Percentiles rank a stretch among this genome's conserved stretches.
Evolutionary conservation across 1,140 invertebrate genomes (phyloP).

Genomic region (Pachypsylla venusta): DNA sequence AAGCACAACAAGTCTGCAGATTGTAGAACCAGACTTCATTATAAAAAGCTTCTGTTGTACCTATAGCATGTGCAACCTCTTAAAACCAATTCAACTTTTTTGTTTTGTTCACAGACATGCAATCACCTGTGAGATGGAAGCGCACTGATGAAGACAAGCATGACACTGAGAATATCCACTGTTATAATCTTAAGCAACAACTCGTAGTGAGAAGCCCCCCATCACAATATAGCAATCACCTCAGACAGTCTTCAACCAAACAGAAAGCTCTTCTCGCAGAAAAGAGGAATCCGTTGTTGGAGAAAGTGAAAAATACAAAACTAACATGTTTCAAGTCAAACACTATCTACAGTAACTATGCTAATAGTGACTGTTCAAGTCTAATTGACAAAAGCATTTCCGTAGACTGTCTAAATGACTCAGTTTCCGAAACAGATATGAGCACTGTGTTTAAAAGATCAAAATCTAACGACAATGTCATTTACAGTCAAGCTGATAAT

Average conservation of each 20-base stretch:
- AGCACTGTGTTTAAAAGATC: conserved; percentile 6
- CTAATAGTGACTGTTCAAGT: background rate
- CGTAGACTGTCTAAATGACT: conserved; percentile 1
- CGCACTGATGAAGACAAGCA: background rate
- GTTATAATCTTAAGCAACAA: conserved; percentile 4
- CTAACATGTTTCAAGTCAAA: conserved; percentile 47
- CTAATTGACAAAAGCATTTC: conserved; percentile 4
- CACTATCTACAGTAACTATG: background rate
- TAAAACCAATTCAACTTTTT: background rate
- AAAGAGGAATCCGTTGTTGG: conserved; percentile 49
- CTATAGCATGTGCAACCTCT: no score
- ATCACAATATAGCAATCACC: background rate
- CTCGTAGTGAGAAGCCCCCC: background rate
- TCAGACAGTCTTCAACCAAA: background rate
- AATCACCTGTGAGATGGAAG: background rate
- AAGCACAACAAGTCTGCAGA: no score
- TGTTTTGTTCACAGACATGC: background rate
- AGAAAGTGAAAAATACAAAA: conserved; percentile 52
- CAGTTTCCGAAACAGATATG: background rate
- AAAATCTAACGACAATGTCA: conserved; percentile 6
- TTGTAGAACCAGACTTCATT: no score
- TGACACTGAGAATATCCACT: background rate
- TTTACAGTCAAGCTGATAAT: background rate
- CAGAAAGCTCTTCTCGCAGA: conserved; percentile 28
- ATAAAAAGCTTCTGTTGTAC: no score